Base-by-base conservation (phyloP, 2,113 vertebrate species). In the Salvator merianae region DNA sequence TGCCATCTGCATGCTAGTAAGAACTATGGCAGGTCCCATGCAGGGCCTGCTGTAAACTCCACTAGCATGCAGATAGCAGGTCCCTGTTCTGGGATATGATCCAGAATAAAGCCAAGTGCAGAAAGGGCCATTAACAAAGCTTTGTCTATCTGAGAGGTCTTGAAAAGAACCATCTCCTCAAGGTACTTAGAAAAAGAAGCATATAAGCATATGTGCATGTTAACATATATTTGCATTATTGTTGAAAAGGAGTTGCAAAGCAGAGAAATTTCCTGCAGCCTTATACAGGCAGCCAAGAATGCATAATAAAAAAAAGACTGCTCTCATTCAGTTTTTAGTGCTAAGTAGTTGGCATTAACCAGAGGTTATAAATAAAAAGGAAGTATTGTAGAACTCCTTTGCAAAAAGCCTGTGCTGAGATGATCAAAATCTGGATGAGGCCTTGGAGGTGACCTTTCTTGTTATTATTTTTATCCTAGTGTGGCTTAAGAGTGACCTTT, bases 221-320 rank as follows among this genome's bases (percentile, higher is more conserved):
- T 28, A 50, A 13, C 47, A 68, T 3, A 70, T 79, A 81, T 68
- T 38, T 59, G 50, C 30, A 59, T 9, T 76, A 0, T 0, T 80
- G 55, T 26, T 82, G 89, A 90, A 87, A 13, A 47, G 0, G 1
- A 84, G 83, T 87, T 89, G 91, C 89, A 69, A 81, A 90, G 83
- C 88, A 85, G 82, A 86, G 85, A 93, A 92, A 90, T 88, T 77
- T 91, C 89, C 88, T 12, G 73, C 91, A 91, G 89, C 86, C 86
- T 91, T 83, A 65, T 86, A 73, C 79, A 85, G 84, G 87, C 88
- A 82, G n/a, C 88, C 87, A 91, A 89, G 32, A 77, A 82, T 69
- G 88, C 89, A 81, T 69, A 87, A 87, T 88, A 75, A 88, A n/a
- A n/a, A n/a, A 83, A 79, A 68, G 22, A 50, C 63, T 28, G 86